Evolutionary conservation across 2,113 vertebrate species (phyloP).

Genomic region (Rhagologus leucostigma): DNA sequence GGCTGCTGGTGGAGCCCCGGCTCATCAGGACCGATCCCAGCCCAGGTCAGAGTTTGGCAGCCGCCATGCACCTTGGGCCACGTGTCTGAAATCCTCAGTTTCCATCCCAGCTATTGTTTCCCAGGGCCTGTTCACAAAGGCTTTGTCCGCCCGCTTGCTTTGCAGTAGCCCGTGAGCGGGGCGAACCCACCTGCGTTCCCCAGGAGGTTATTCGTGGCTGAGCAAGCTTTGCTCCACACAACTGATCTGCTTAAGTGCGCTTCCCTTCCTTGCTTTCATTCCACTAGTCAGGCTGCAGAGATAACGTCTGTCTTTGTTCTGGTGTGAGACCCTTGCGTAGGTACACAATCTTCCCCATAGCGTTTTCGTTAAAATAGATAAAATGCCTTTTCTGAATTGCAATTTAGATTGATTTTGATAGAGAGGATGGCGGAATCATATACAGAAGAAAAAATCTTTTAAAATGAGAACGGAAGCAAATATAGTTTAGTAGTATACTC

Average conservation of each 20-base stretch:
- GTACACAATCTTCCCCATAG: not conserved
- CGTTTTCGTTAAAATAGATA: not conserved
- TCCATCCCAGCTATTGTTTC: not conserved
- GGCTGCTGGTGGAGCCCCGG: rapidly evolving
- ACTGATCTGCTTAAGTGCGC: not conserved
- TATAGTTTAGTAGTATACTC: conserved; percentile 67
- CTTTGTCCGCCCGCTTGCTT: not conserved
- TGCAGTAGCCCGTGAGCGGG: rapidly evolving
- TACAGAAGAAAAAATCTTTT: conserved; percentile 7
- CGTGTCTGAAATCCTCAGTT: not conserved
- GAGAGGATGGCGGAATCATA: not conserved
- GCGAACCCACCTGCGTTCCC: not conserved
- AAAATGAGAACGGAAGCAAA: conserved; percentile 53
- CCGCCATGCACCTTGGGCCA: not conserved
- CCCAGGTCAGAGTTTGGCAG: not conserved
- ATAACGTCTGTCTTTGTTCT: conserved; percentile 62
- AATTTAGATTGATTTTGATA: not conserved
- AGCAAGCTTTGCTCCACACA: not conserved
- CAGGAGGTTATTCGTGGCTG: not conserved
- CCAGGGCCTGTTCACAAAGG: not conserved
- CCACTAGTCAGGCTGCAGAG: not conserved
- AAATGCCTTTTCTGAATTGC: not conserved
- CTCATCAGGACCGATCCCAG: rapidly evolving
- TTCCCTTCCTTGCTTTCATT: not conserved
- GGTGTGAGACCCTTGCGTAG: not conserved